Base-by-base conservation (phyloP, 2,113 vertebrate species). In the Labrus mixtus region DNA sequence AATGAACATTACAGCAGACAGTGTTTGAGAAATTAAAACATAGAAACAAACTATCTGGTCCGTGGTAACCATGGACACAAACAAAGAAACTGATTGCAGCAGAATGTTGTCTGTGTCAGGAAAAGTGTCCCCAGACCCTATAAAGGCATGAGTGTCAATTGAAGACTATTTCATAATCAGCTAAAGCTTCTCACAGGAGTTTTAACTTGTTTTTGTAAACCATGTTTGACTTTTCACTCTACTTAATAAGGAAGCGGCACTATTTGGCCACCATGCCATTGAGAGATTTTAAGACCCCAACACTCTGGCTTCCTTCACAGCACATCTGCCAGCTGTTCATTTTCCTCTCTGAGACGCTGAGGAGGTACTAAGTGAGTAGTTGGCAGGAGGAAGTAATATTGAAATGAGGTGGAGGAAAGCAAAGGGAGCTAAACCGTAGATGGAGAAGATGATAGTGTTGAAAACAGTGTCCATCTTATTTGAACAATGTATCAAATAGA, bases 291-390 rank as follows among this genome's bases (percentile, higher is more conserved):
- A 23, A 46, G 36, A 73, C 57, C 62, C 62, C 58, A 62, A 4
- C 39, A 58, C 12, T 53, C 60, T 66, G 22, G 10, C 19, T 46
- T 41, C 61, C 17, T 48, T 48, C 17, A 55, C 3, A 1, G 29
- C 51, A 68, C 68, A 66, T 51, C 64, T 81, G 82, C 68, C 82
- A 81, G 68, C 16, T 25, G 36, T 55, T 7, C n/a, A 51, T 78
- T 80, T 22, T 54, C 46, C 37, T 65, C 72, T 76, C 33, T 55
- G 22, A 76, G 37, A 55, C 53, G 39, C 37, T 33, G 56, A 74
- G 48, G 45, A 29, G 67, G 25, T n/a, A 29, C 54, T 73, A 19
- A 36, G 56, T 46, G 51, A 56, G 16, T 15, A 19, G 46, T 48
- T 81, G 68, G 64, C 74, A 79, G 80, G 55, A 54, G 61, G 56